Evolutionary conservation across 1,140 invertebrate species (phyloP), one percentile per base, ranked within the genome.

Genomic region (Diachasmimorpha longicaudata): DNA sequence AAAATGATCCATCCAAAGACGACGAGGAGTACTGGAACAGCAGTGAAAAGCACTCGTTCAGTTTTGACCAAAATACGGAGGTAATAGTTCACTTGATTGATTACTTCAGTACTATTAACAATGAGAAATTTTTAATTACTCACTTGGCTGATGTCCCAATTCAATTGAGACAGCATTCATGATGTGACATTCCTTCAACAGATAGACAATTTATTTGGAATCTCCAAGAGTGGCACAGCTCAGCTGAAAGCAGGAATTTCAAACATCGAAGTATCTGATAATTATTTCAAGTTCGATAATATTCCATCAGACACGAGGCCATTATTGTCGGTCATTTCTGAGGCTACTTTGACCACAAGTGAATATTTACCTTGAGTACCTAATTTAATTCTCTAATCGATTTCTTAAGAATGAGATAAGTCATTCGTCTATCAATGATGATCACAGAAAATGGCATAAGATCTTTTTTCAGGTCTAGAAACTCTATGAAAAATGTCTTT

Each of bases 271-370:
- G 74, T 80, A 5, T 81, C 83, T 2, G 81, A 85, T 63, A 79
- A 71, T 44, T 82, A 77, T 75, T 73, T 85, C 31, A 83, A 83
- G 10, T 76, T 74, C 0, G 80, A 83, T 75, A 84, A 84, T 80
- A 79, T 81, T 75, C 82, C 85, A 42, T 80, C 79, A 72, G 84
- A 79, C 75, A 76, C 83, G 9, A 89, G 88, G 78, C 87, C 87
- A 44, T 46, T 89, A 21, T 76, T 83, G 16, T 87, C 84, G 13
- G 81, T 90, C 19, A 87, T 89, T 69, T 85, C 85, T 19, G 85
- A 87, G 37, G 87, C 86, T 79, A 82, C 85, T 6, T 81, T 90
- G 19, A 81, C 79, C 74, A 81, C 79, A 74, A 86, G 89, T 90
- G 85, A 81, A 84, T 79, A 48, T 69, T 71, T 79, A 44, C 70